These are phyloP conservation scores for Ibidorhyncha struthersii DNA, from an alignment of 2,113 vertebrate species.

Conservation along the genomic window DNA sequence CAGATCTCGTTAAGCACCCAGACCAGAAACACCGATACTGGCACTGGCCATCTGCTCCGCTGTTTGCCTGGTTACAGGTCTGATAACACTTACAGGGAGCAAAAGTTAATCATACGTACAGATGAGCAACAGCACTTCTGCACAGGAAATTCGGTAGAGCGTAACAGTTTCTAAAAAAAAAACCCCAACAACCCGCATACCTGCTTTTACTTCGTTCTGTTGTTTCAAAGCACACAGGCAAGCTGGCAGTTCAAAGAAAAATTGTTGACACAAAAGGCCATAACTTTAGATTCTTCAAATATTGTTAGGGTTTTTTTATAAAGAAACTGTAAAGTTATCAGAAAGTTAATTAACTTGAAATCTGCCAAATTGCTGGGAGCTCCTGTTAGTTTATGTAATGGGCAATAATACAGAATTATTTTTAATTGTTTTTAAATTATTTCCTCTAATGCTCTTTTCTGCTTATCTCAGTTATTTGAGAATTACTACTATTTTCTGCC, in stretches of 20 bases:
- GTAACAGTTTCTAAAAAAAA: slow-evolving; percentile 42
- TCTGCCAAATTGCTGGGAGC: not conserved
- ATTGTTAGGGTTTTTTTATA: not conserved
- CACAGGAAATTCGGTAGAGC: slow-evolving; percentile 49
- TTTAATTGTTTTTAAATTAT: not conserved
- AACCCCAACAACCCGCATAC: not conserved
- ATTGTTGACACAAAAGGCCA: not conserved
- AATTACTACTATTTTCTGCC: not conserved
- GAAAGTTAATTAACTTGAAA: not conserved
- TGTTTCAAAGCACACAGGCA: slow-evolving; percentile 7
- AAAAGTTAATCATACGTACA: slow-evolving; percentile 42
- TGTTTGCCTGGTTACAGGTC: slow-evolving; percentile 57
- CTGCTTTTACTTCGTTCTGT: slow-evolving; percentile 7
- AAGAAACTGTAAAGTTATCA: not conserved
- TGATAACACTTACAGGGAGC: slow-evolving; percentile 46
- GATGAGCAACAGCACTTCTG: slow-evolving; percentile 40
- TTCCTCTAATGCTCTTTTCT: not conserved
- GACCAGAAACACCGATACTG: slow-evolving; percentile 40
- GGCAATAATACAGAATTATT: not conserved
- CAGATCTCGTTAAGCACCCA: slow-evolving; percentile 58
- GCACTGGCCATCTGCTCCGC: slow-evolving; percentile 54
- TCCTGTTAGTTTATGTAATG: not conserved
- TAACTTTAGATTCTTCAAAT: not conserved
- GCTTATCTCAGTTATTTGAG: not conserved
- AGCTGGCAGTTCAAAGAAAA: not conserved